Evolutionary conservation across 2,113 vertebrate species (phyloP), one percentile per base, ranked within the genome.

Genomic region (Vanacampus margaritifer): DNA sequence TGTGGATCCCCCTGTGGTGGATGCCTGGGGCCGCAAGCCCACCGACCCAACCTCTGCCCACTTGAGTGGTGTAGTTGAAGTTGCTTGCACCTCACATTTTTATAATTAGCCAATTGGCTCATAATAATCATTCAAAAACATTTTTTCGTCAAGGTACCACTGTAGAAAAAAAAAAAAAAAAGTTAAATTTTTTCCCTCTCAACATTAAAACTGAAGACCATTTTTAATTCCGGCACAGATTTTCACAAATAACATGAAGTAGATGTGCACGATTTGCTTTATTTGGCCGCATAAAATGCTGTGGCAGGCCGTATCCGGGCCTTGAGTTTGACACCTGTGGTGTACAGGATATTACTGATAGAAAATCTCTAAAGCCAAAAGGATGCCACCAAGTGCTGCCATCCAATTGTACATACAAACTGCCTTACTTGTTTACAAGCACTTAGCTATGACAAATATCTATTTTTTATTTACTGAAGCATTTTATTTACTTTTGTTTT

Each of bases 381-480:
- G 73, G 77, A 76, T 84, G 78, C 82, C 80, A 82, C 77, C 72
- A 83, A 83, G 86, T 87, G 87, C 87, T 87, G 82, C 72, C 83
- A 84, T 78, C 79, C 79, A 61, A 14, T 5, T 74, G 72, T 26
- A 75, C 37, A 41, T 24, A 79, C 78, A 81, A 72, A 84, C 78
- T 80, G 86, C 89, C 88, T 90, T 88, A 89, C 82, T 86, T 89
- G 90, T 91, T 91, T 91, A 91, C 88, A 91, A 87, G 85, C 88
- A 89, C 87, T 89, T 87, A 83, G 63, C 77, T 75, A 87, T 84
- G 74, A 90, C 73, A 88, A 86, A 86, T 86, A 68, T 86, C 36
- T 84, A 79, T 85, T 80, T 90, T 89, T 90, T 89, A 87, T 86
- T 87, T 88, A 87, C 88, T 76, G 75, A 88, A 83, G 82, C 78